Evolutionary conservation across 2,113 vertebrate species (phyloP), one percentile per base, ranked within the genome.

Genomic region (Tenrec ecaudatus): DNA sequence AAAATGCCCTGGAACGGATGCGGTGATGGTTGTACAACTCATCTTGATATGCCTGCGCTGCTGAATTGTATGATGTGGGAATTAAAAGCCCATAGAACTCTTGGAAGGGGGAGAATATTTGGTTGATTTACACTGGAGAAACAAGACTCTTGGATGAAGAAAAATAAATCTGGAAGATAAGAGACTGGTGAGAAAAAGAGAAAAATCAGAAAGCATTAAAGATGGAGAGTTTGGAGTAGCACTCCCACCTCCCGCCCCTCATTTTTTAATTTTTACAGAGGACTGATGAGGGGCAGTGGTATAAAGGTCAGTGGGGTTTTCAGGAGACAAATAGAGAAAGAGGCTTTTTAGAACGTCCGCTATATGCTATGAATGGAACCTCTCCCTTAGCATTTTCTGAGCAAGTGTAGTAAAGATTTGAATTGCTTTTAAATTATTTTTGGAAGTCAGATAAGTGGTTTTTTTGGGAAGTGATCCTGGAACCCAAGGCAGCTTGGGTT

Each of bases 381-480:
- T 12, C 33, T 64, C 66, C 16, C n/a, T 75, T 25, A 82, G 76
- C 66, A 88, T 79, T 93, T 93, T 88, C 76, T 69, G 43, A 93
- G 75, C 38, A 25, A 73, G 14, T 38, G 6, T 15, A 36, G 25
- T 66, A 69, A 90, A 87, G 77, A 43, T 73, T 77, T 16, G 73
- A 36, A 43, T 83, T 40, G 53, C 36, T 60, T 57, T 77, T 23
- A 86, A 82, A 53, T 86, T 57, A 20, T 36, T 94, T 85, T 25
- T 33, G 53, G 53, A 84, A 82, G 47, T 81, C 60, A 33, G 25
- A 2, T 1, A 9, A 8, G 4, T 43, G 9, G 36, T 87, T 88
- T 78, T 80, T 83, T 66, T 81, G 47, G 47, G 27, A 85, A 88
- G 78, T 15, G 60, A 75, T n/a, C 12, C n/a, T 17, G 8, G 78